Evolutionary conservation across 2,888 invertebrate species (phyloP).

Genomic region (Dioctria linearis): DNA sequence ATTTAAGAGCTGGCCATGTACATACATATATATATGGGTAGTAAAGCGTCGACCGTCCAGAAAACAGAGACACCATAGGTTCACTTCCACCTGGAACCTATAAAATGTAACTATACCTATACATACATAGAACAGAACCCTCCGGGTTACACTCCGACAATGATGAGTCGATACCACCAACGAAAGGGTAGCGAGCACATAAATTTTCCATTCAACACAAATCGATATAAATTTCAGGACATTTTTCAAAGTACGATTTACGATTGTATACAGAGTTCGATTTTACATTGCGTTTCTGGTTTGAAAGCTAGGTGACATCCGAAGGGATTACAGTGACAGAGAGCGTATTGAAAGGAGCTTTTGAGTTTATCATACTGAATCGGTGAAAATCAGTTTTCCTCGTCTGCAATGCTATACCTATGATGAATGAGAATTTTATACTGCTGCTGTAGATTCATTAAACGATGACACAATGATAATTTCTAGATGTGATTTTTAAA

Average conservation of each 20-base stretch:
- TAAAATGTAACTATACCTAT: neutral
- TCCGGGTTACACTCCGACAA: conserved; percentile 3
- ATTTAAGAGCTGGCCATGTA: conserved; percentile 31
- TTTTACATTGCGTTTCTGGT: neutral
- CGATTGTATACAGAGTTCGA: neutral
- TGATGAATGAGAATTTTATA: no score
- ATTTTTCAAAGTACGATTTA: conserved; percentile 53
- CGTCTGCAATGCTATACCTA: no score
- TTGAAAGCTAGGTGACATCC: neutral
- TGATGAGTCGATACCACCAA: conserved; percentile 46
- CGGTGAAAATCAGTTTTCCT: conserved; percentile 24
- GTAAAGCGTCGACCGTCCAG: neutral
- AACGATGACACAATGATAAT: no score
- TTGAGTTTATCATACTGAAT: neutral
- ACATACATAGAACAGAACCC: no score
- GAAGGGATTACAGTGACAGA: neutral
- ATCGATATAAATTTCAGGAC: conserved; percentile 56
- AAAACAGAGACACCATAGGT: neutral
- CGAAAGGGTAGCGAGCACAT: conserved; percentile 48
- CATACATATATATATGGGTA: neutral
- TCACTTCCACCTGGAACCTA: conserved; percentile 32
- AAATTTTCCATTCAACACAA: conserved; percentile 56
- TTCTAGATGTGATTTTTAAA: no score
- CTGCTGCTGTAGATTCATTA: no score
- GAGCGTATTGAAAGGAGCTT: conserved; percentile 13